These are phyloP conservation scores for Autographa pulchrina DNA, from an alignment of 2,888 invertebrate genomes.

Conservation along the genomic window DNA sequence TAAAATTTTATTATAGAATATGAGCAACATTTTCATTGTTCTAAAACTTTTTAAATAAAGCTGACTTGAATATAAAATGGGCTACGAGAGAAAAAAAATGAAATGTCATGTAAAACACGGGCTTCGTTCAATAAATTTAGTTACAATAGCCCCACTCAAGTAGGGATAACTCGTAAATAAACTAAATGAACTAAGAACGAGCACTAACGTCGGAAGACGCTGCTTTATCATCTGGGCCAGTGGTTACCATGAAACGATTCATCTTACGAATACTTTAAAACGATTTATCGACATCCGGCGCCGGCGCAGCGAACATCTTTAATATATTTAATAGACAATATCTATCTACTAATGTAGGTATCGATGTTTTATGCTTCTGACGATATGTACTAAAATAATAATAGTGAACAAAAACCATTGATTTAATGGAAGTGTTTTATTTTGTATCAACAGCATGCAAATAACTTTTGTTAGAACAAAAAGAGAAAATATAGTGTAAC, in stretches of 20 bases:
- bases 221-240: conserved; percentile 64
- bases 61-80: neutral
- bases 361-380: conserved; percentile 12
- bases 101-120: neutral
- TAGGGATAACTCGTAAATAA: conserved; percentile 64
- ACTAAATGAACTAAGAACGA: conserved; percentile 49
- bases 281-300: conserved; percentile 57
- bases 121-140: neutral
- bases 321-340: conserved; percentile 33
- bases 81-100: neutral
- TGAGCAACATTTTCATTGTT: neutral
- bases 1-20: conserved; percentile 17
- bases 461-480: neutral
- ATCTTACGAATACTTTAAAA: conserved; percentile 64
- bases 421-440: neutral
- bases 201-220: conserved; percentile 62
- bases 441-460: neutral
- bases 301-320: conserved; percentile 47
- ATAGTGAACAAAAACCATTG: neutral
- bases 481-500: neutral
- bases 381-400: conserved; percentile 1
- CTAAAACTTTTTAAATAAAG: neutral
- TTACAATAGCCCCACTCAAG: conserved; percentile 54
- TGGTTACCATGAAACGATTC: conserved; percentile 65
- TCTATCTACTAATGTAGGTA: conserved; percentile 18